phyloP scores from a whole-genome alignment of 2,888 invertebrate species.

The Lasius fuliginosus region DNA sequence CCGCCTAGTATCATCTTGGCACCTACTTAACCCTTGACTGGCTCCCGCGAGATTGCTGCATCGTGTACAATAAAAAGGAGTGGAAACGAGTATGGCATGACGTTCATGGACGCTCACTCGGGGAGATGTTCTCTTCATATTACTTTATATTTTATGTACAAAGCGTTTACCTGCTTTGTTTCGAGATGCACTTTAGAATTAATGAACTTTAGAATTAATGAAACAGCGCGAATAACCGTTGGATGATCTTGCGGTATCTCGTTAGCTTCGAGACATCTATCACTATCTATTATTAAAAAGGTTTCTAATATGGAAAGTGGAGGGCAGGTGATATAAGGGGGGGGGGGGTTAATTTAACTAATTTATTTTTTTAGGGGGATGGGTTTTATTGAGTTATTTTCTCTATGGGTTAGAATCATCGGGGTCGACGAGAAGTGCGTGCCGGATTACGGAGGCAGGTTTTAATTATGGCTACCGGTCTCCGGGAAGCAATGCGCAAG shows the following conservation, averaged over 20 bases:
- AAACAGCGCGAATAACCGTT: conserved; percentile 12
- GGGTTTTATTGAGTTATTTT: too few relatives aligned
- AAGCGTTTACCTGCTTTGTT: conserved; percentile 15
- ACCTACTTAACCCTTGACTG: conserved; percentile 34
- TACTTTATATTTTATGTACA: conserved; percentile 27
- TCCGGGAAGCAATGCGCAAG: too few relatives aligned
- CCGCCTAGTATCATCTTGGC: conserved; percentile 36
- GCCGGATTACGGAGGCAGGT: too few relatives aligned
- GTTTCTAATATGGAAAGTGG: too few relatives aligned
- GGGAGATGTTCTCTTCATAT: neutral
- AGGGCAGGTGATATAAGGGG: too few relatives aligned
- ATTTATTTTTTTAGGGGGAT: too few relatives aligned
- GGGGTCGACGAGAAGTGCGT: too few relatives aligned
- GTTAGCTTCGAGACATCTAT: neutral
- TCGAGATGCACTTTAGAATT: conserved; percentile 17
- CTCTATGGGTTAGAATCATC: too few relatives aligned
- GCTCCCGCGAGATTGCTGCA: conserved; percentile 13
- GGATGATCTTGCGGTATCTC: neutral
- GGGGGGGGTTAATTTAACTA: too few relatives aligned
- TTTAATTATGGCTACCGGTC: too few relatives aligned
- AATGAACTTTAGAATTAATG: conserved; percentile 28
- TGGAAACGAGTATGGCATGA: conserved; percentile 29
- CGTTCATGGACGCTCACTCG: conserved; percentile 1
- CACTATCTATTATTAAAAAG: too few relatives aligned
- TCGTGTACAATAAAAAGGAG: conserved; percentile 31